Evolutionary conservation across 2,888 invertebrate species (phyloP).

Genomic region (Ligdia adustata): DNA sequence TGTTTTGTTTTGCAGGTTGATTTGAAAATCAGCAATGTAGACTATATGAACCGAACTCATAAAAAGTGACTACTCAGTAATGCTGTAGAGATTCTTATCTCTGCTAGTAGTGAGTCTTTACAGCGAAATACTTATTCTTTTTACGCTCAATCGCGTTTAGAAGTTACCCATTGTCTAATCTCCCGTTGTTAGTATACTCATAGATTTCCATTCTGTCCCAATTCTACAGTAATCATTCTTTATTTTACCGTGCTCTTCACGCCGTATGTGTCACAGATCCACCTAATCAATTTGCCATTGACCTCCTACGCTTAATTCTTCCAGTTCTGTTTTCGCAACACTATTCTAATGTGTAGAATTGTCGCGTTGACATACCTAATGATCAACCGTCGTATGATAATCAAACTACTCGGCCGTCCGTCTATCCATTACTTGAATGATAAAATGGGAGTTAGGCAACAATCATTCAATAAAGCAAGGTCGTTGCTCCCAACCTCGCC

Average conservation of each 20-base stretch:
- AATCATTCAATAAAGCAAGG: conserved; percentile 53
- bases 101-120: no score
- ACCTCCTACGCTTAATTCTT: conserved; percentile 22
- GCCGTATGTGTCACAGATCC: conserved; percentile 7
- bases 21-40: no score
- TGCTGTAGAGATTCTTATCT: no score
- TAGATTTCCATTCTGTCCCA: conserved; percentile 4
- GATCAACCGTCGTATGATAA: conserved; percentile 30
- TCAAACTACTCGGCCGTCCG: conserved; percentile 35
- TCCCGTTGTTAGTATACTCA: neutral
- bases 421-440: conserved; percentile 39
- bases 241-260: conserved; percentile 7
- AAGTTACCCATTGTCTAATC: neutral
- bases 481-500: conserved; percentile 45
- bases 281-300: conserved; percentile 17
- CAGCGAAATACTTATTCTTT: neutral
- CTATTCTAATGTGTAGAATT: conserved; percentile 24
- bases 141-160: neutral
- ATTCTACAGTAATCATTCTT: conserved; percentile 11
- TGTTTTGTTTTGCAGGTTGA: no score
- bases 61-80: no score
- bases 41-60: no score
- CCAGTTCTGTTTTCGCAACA: conserved; percentile 15
- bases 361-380: conserved; percentile 33
- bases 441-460: conserved; percentile 38